A percentile compares a stretch with the other conserved stretches of the same genome.
Evolutionary conservation across 2,797 vertebrate species (phyloP).

Genomic region (Phataginus tetradactyla): DNA sequence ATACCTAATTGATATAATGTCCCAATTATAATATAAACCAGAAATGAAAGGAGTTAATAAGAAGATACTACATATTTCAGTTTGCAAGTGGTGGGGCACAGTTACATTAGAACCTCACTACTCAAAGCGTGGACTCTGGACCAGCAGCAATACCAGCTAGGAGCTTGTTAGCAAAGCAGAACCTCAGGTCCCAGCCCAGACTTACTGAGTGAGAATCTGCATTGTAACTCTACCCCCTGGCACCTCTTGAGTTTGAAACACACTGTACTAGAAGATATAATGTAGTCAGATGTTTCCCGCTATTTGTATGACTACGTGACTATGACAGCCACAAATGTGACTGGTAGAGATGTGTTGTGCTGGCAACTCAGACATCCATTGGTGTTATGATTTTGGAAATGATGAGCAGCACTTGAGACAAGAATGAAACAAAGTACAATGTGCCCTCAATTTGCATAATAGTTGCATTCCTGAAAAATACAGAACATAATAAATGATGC

Average conservation of each 20-base stretch:
- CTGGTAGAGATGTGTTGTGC: neutral
- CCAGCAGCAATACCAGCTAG: neutral
- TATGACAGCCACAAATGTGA: neutral
- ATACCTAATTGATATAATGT: neutral
- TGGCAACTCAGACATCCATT: neutral
- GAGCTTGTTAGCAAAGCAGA: neutral
- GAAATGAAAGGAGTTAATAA: neutral
- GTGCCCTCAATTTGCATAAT: neutral
- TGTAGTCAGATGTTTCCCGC: neutral
- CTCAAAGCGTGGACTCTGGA: neutral
- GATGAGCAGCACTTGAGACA: neutral
- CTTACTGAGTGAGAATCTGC: neutral
- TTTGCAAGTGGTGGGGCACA: neutral
- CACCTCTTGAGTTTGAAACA: neutral
- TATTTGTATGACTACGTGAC: neutral
- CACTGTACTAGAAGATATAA: neutral
- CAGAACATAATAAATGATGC: neutral
- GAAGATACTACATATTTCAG: neutral
- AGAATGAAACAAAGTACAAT: neutral
- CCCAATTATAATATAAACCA: neutral
- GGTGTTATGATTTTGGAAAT: neutral
- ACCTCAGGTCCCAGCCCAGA: neutral
- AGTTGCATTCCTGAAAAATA: neutral
- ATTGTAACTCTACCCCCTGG: neutral
- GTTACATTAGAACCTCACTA: neutral